Percentiles rank a stretch among this genome's conserved stretches.
phyloP scores from a whole-genome alignment of 2,113 vertebrate genomes.

The Malurus alboscapulatus region DNA sequence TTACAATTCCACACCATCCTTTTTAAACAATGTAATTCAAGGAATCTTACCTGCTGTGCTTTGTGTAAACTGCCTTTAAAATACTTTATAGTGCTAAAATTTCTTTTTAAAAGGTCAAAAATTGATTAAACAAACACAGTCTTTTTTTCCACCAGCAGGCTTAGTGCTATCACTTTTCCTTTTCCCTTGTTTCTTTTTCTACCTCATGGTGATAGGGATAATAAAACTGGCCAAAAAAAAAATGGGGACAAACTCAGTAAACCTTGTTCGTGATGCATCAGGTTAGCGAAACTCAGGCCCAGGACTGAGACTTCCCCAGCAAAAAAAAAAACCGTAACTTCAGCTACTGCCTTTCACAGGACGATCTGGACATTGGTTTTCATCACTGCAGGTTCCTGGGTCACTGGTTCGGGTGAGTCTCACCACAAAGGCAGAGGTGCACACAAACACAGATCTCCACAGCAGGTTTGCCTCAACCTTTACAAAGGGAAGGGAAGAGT shows the following conservation, averaged over 20 bases:
- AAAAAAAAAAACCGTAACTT: not conserved
- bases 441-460: not conserved
- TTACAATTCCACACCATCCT: conserved; percentile 31
- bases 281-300: not conserved
- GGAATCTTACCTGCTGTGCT: conserved; percentile 14
- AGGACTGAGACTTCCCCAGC: not conserved
- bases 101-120: not conserved
- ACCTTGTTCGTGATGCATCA: not conserved
- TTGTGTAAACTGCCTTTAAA: conserved; percentile 27
- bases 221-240: not conserved
- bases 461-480: not conserved
- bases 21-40: conserved; percentile 1
- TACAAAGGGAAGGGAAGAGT: not conserved
- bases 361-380: accelerated
- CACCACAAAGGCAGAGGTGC: not conserved
- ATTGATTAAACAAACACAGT: not conserved
- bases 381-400: not conserved
- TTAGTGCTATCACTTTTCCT: not conserved
- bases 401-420: not conserved
- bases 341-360: not conserved
- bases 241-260: not conserved
- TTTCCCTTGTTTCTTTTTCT: not conserved
- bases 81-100: not conserved
- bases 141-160: not conserved
- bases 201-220: not conserved